Evolutionary conservation across 2,888 invertebrate species (phyloP).

Genomic region (Calephelis perditalis): DNA sequence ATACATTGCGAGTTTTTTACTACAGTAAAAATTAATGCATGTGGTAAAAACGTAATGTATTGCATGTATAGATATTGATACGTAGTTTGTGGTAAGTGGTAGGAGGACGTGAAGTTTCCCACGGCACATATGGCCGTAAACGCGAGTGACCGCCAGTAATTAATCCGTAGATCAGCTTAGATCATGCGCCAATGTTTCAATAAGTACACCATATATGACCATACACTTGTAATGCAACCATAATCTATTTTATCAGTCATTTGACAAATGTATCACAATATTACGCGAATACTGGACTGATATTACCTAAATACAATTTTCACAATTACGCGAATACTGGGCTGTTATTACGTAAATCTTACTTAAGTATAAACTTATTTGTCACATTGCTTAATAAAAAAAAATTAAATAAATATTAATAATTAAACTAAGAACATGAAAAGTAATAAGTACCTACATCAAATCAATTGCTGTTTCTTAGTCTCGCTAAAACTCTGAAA

Average conservation of each 20-base stretch:
- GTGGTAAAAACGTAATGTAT: not conserved
- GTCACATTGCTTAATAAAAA: no score
- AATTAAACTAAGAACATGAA: no score
- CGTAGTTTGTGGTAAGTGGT: not conserved
- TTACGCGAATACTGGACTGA: not conserved
- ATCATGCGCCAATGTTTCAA: constrained; percentile 10
- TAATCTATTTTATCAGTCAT: not conserved
- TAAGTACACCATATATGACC: not conserved
- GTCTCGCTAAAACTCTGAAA: no score
- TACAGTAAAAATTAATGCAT: not conserved
- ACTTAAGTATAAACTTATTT: no score
- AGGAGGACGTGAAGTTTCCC: constrained; percentile 42
- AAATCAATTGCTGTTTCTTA: no score
- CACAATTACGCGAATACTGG: no score
- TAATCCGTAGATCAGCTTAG: constrained; percentile 26
- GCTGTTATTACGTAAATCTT: no score
- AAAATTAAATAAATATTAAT: no score
- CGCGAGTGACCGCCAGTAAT: constrained; percentile 35
- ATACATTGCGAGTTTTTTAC: constrained; percentile 5
- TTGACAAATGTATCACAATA: constrained; percentile 9
- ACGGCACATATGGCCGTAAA: constrained; percentile 68
- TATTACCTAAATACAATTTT: not conserved
- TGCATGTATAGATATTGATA: not conserved
- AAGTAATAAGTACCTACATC: no score
- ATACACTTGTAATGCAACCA: not conserved